Percentiles rank a stretch among this genome's conserved stretches.
Evolutionary conservation across 2,888 invertebrate species (phyloP).

Genomic region (Vannuccia rotundouncinata): DNA sequence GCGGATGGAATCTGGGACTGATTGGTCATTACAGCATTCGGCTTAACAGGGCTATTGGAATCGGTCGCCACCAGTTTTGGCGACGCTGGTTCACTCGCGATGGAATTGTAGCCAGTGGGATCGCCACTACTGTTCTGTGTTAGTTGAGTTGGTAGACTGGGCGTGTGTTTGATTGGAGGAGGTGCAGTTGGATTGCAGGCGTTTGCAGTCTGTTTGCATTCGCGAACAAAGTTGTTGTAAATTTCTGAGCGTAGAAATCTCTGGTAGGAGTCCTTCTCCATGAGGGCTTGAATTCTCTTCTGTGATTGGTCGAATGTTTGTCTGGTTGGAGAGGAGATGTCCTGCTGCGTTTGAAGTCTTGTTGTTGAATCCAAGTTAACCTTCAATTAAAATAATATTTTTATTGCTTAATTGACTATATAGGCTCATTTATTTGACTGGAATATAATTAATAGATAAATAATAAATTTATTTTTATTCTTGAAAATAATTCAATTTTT

Average conservation of each 20-base stretch:
- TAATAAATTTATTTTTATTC: too few relatives aligned
- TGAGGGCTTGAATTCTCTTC: constrained; percentile 59
- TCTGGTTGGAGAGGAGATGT: constrained; percentile 56
- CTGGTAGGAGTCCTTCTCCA: constrained; percentile 61
- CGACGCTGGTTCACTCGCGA: neutral
- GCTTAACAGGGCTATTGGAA: too few relatives aligned
- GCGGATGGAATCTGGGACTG: too few relatives aligned
- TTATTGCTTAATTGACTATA: too few relatives aligned
- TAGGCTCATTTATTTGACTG: too few relatives aligned
- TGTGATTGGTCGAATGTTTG: constrained; percentile 60
- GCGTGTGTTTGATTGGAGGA: neutral
- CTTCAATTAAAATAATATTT: constrained; percentile 50
- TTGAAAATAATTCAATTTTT: too few relatives aligned
- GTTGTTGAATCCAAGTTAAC: constrained; percentile 60
- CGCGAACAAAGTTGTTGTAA: constrained; percentile 53
- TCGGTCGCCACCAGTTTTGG: neutral
- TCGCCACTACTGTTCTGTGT: neutral
- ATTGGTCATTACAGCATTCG: too few relatives aligned
- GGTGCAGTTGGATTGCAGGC: neutral
- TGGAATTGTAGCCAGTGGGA: neutral
- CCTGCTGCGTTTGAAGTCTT: constrained; percentile 52
- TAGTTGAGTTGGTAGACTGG: constrained; percentile 2
- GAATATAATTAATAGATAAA: too few relatives aligned
- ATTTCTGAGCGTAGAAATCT: constrained; percentile 60
- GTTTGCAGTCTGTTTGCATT: constrained; percentile 61